These are phyloP conservation scores for Microctenopoma steveboyesi DNA, from an alignment of 2,797 vertebrate genomes.

Conservation along the genomic window DNA sequence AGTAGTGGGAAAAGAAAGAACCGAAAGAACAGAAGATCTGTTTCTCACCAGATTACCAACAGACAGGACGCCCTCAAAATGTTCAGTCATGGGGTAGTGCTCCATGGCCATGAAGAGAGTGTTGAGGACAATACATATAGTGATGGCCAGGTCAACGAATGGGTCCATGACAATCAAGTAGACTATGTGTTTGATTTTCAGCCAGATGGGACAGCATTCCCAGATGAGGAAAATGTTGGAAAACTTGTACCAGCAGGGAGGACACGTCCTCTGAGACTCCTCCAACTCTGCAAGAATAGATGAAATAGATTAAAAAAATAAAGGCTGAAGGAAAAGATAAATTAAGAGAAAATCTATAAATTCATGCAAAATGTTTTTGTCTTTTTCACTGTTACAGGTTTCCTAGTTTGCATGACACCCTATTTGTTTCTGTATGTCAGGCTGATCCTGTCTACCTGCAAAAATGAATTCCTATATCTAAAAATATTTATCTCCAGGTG, in stretches of 20 bases:
- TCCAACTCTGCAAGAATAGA: constrained; percentile 87
- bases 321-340: neutral
- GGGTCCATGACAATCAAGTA: constrained; percentile 98
- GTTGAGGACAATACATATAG: constrained; percentile 98
- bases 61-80: constrained; percentile 87
- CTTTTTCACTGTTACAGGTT: neutral
- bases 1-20: neutral
- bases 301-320: neutral
- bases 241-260: constrained; percentile 98
- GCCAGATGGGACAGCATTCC: constrained; percentile 95
- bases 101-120: constrained; percentile 99
- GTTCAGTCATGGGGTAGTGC: constrained; percentile 93
- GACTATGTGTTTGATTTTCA: constrained; percentile 93
- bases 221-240: constrained; percentile 95
- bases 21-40: neutral
- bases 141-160: constrained; percentile 97
- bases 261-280: constrained; percentile 97
- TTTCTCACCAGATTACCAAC: constrained; percentile 96
- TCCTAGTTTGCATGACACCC: neutral
- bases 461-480: neutral
- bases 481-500: neutral
- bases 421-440: neutral
- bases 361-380: neutral
- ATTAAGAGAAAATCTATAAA: neutral
- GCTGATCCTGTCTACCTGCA: neutral